Evolutionary conservation across 2,888 invertebrate genomes (phyloP), one percentile per base, ranked within the genome.

Genomic region (Napeogenes inachia): DNA sequence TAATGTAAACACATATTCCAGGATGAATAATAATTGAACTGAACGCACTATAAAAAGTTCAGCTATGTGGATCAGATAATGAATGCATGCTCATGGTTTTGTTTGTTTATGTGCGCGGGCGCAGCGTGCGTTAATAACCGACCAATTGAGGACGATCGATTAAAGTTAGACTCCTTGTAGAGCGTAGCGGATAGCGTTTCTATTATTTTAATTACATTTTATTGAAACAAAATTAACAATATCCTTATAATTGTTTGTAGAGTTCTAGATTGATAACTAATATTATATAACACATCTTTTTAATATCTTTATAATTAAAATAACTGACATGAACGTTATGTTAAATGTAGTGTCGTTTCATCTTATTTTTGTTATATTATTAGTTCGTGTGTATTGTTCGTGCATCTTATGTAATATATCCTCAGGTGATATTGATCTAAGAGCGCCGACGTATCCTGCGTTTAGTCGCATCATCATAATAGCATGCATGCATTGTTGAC

Each of bases 61-160:
- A 3, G 8, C n/a, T 54, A 13, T 32, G 13, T 30, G 42, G n/a
- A 32, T 32, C n/a, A 56, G 60, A 62, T 66, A 66, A 66, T 66
- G 64, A 60, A 57, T 35, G 62, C 64, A 58, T 42, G 59, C 57
- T 59, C 56, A 55, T 64, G 50, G 59, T 53, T 56, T 54, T 60
- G 62, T 64, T 64, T 66, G 64, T 64, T 60, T 60, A 64, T 64
- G 54, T 55, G 72, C 73, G 71, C 71, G 74, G 68, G 76, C 75
- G 76, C 76, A 69, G 74, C 71, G 66, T 72, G 78, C 81, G 77
- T 77, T 85, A 84, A 84, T 85, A 80, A 82, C 78, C 73, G 75
- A 71, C 77, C 84, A 84, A 85, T 85, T 84, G 82, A 74, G 84
- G 78, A 74, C 85, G 83, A 75, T 75, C 75, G 75, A 72, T 70